Evolutionary conservation across 2,113 vertebrate genomes (phyloP), one percentile per base, ranked within the genome.

Genomic region (Cinclus cinclus): DNA sequence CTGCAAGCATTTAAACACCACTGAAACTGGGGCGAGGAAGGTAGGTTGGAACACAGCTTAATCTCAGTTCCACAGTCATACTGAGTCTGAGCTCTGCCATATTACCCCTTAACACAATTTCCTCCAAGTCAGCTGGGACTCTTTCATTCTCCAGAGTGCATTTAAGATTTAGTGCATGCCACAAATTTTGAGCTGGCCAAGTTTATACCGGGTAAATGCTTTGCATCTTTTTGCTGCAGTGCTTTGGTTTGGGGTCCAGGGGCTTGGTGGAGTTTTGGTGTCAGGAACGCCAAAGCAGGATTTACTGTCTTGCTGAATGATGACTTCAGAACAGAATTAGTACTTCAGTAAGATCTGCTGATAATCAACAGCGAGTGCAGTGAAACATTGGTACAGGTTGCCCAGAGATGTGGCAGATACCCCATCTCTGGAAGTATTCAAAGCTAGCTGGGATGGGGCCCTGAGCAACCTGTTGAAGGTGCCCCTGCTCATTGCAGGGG

Each of bases 21-120:
- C 44, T 47, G n/a, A 35, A 64, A 8, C 1, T n/a, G 42, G 27
- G 64, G 56, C 62, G 70, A 39, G 46, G 68, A 14, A 37, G 41
- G 30, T 7, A 11, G 58, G 14, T 24, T 52, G 53, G 16, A 25
- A 18, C 14, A 6, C 16, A 6, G 11, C 11, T 9, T 39, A 16
- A 23, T 80, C n/a, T 44, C 67, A 13, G 39, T 64, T 64, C 27
- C 19, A 24, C 14, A 3, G 49, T 33, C 27, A 6, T 7, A 3
- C 27, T 24, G 56, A 9, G 49, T 19, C 62, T 64, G 83, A 68
- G 41, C 59, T 50, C 37, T 79, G 65, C 42, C 3, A 0, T 42
- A 0, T 20, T 47, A 4, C 20, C 41, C 1, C 0, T 65, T 28
- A n/a, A 28, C 22, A 23, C 44, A 37, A 41, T 8, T 56, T 50